phyloP scores from a whole-genome alignment of 2,113 vertebrate genomes.

The Athene cunicularia region DNA sequence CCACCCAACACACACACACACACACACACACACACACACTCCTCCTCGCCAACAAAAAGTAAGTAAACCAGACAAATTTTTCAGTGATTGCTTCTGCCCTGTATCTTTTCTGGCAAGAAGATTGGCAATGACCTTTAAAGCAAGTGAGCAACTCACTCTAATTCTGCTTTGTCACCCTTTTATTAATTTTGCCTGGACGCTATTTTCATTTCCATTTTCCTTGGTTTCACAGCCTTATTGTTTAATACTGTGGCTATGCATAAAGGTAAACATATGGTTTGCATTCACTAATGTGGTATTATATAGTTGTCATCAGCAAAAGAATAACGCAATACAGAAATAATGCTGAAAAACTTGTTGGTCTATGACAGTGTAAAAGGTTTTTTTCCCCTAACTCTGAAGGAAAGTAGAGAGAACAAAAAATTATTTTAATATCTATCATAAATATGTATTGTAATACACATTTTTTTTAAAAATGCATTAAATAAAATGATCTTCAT shows the following conservation, averaged over 20 bases:
- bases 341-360: background rate
- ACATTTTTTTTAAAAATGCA: background rate
- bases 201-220: conserved; percentile 43
- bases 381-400: background rate
- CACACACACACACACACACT: too few species aligned
- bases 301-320: background rate
- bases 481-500: background rate
- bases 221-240: conserved; percentile 4
- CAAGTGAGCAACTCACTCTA: background rate
- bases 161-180: conserved; percentile 5
- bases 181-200: conserved; percentile 35
- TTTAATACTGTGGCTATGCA: background rate
- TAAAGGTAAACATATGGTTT: conserved; percentile 24
- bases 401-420: background rate
- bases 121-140: conserved; percentile 50
- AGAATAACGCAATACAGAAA: background rate
- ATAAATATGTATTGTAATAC: background rate
- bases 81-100: background rate
- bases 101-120: background rate
- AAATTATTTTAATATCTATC: background rate
- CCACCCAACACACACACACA: too few species aligned
- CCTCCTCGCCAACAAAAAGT: background rate
- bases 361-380: background rate
- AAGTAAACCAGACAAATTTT: conserved; percentile 25
- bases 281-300: background rate